Base-by-base conservation (phyloP, 2,797 vertebrate species). In the Phoebastria nigripes region DNA sequence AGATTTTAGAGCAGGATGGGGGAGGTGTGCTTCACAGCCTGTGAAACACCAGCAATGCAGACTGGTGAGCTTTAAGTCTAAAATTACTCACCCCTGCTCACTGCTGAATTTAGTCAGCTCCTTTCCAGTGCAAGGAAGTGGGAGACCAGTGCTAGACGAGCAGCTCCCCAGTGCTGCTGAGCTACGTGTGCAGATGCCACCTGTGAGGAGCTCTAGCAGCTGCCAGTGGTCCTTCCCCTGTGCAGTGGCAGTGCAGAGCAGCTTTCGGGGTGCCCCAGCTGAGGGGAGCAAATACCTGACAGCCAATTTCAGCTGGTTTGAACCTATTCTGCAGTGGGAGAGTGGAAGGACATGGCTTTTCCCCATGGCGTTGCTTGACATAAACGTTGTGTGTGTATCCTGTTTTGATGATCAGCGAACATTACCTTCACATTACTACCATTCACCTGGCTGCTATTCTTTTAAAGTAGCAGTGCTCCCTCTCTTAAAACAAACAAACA, bases 141-240 rank as follows among this genome's bases (percentile, higher is more conserved):
- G 33, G 42, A 54, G 47, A 69, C 9, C 65, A 42, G 25, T 3
- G 12, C 15, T 16, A 22, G 31, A 17, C 0, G 2, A 52, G 46
- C 28, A 62, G 46, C 41, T 74, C 44, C 17, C 7, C 25, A 5
- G 35, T 44, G 76, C 28, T 70, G 44, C 58, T 79, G 76, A 54
- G 21, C 26, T 37, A 5, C 15, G 6, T 9, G n/a, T 39, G 16
- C 44, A 13, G 20, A 11, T 69, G 31, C 15, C 19, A 46, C 3
- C 6, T 2, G 0, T 17, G 41, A 2, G 5, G n/a, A 80, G 33
- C 5, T 20, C 21, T 25, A 18, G 47, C 17, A 56, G 42, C 14
- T 1, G 0, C 4, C 8, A 11, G 1, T 39, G 37, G n/a, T 51
- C 42, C 47, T 69, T 49, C 2, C 5, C 29, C 29, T 0, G 0